Evolutionary conservation across 2,888 invertebrate genomes (phyloP), one percentile per base, ranked within the genome.

Genomic region (Campoletis raptor): DNA sequence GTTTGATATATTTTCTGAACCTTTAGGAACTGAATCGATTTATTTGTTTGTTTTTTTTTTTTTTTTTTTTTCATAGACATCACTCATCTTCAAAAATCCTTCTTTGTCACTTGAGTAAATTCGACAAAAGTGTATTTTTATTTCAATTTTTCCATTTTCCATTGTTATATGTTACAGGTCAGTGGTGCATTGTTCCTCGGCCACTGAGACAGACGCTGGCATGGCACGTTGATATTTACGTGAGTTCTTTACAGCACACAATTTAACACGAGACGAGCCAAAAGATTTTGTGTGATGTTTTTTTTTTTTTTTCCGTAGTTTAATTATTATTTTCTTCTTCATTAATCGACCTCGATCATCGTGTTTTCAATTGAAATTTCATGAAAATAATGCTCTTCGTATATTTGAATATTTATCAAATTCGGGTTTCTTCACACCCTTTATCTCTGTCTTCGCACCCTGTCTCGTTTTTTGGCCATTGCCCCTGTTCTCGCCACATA

Each of bases 161-260:
- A 80, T 84, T 88, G 73, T 77, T 85, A 74, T 90, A 74, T 90
- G 87, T 92, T 92, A 66, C 90, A 93, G 93, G 93, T 93, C 93
- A 93, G 93, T 93, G 92, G 92, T 92, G 92, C 91, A 91, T 92
- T 90, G 90, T 92, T 91, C 90, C 87, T 91, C 88, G 91, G 89
- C 90, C 90, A 90, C 92, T 92, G 91, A 92, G 90, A 85, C 81
- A 90, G 90, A 90, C 90, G 85, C 89, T 91, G 90, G 90, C 90
- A 89, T 91, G 91, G 91, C 89, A 90, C 89, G 90, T 93, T 92
- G 90, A 93, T 82, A 82, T 78, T 81, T 82, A 86, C 91, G 93
- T 93, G 92, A 93, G 93, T 93, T 91, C 74, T 82, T 45, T 57
- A 48, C 70, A 80, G 79, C 79, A 70, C 80, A 70, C 42, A 80